Evolutionary conservation across 2,888 invertebrate genomes (phyloP).

Genomic region (Diplazon laetatorius): DNA sequence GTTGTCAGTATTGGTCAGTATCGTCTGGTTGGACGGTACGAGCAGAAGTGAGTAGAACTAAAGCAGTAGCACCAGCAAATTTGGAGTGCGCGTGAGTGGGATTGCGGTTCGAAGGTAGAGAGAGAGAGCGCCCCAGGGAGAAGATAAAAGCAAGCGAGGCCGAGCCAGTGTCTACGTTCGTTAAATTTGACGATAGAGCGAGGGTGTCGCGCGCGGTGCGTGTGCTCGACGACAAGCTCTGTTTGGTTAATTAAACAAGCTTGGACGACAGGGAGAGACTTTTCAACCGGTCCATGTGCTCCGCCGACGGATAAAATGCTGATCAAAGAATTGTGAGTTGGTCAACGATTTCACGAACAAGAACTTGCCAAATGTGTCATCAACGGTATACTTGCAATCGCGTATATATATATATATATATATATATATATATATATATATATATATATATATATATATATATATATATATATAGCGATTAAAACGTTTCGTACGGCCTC

Average conservation of each 20-base stretch:
- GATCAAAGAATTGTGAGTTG: slow-evolving; percentile 82
- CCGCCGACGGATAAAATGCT: slow-evolving; percentile 77
- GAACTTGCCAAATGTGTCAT: not conserved
- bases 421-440: too few species aligned
- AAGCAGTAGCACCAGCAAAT: not conserved
- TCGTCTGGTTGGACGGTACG: slow-evolving; percentile 51
- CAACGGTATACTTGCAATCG: slow-evolving; percentile 5
- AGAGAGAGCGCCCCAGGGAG: not conserved
- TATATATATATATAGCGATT: too few species aligned
- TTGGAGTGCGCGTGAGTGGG: slow-evolving; percentile 44
- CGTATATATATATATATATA: too few species aligned
- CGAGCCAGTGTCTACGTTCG: slow-evolving; percentile 54
- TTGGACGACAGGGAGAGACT: slow-evolving; percentile 38
- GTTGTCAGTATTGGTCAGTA: not conserved
- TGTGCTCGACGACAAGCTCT: slow-evolving; percentile 31
- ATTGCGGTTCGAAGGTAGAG: slow-evolving; percentile 33
- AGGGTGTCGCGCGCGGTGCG: slow-evolving; percentile 58
- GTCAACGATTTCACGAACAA: not conserved
- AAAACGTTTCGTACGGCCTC: not conserved
- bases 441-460: too few species aligned
- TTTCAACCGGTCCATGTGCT: slow-evolving; percentile 75
- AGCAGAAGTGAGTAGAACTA: not conserved
- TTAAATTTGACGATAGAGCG: slow-evolving; percentile 57
- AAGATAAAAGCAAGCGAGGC: slow-evolving; percentile 58
- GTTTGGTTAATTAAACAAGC: slow-evolving; percentile 16